A percentile compares a stretch with the other conserved stretches of the same genome.
phyloP scores from a whole-genome alignment of 2,113 vertebrate species.

The Symphodus melops region DNA sequence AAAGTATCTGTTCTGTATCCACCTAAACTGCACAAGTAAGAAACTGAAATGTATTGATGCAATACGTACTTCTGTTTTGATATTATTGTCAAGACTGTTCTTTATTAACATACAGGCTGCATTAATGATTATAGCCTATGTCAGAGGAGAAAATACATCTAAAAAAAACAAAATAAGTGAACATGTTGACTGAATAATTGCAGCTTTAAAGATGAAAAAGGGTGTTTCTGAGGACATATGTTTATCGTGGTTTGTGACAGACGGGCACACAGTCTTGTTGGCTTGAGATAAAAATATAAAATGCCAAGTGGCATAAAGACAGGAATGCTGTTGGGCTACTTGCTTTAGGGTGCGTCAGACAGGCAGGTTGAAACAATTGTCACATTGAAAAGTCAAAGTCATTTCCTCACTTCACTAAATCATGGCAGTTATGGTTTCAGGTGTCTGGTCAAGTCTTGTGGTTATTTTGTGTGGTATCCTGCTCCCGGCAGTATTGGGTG shows the following conservation, averaged over 20 bases:
- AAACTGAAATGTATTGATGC: background rate
- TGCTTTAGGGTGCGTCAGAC: slow-evolving; percentile 33
- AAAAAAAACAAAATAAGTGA: background rate
- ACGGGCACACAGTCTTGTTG: background rate
- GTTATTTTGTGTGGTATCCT: slow-evolving; percentile 33
- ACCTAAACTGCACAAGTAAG: background rate
- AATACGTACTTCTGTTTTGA: background rate
- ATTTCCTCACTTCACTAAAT: background rate
- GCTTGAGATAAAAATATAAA: background rate
- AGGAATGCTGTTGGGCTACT: slow-evolving; percentile 61
- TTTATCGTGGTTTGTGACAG: background rate
- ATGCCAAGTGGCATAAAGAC: background rate
- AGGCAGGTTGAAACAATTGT: slow-evolving; percentile 13
- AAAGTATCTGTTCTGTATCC: background rate
- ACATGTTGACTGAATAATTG: background rate
- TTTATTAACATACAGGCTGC: background rate
- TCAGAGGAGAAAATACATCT: background rate
- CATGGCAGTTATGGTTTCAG: slow-evolving; percentile 19
- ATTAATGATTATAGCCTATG: background rate
- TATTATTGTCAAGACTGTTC: background rate
- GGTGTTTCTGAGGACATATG: background rate
- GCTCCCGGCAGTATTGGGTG: slow-evolving; percentile 38
- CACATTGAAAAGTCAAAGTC: background rate
- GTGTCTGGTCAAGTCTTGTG: slow-evolving; percentile 18
- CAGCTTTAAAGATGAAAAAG: background rate